Evolutionary conservation across 2,888 invertebrate species (phyloP), one percentile per base, ranked within the genome.

Genomic region (Lydus trimaculatus): DNA sequence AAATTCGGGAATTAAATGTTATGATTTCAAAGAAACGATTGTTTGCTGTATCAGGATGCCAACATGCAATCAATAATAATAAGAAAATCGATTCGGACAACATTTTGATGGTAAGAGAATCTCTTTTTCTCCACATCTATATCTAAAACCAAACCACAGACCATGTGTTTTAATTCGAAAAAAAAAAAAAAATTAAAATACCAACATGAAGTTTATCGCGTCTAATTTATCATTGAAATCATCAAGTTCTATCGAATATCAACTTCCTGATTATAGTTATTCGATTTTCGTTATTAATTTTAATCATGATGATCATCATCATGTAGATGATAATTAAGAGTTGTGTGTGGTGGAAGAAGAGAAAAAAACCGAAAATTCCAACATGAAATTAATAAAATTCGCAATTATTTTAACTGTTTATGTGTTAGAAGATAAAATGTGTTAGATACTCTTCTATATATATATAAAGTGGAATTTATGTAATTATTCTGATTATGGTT

Each of bases 1-100:
- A 80, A 80, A 81, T 80, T 81, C 80, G 80, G 80, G 79, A 80
- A 79, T 78, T 78, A 78, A 79, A 77, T 75, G 78, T 79, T 79
- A 78, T 77, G 76, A 79, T 79, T 79, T 79, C 79, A 79, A 75
- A 72, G 79, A 79, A 79, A 36, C 23, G 9, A 20, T 61, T 31
- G 31, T n/a, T n/a, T n/a, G n/a, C n/a, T n/a, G n/a, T n/a, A n/a
- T 72, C 66, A 58, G 58, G 64, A 77, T 77, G 67, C 79, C 78
- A 73, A 76, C 78, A 76, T 77, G 78, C 75, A 78, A 78, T 78
- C 78, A 76, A 78, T 79, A 78, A 78, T 76, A 75, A 78, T 77
- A 77, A n/a, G n/a, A n/a, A n/a, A n/a, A n/a, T n/a, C n/a, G n/a
- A n/a, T n/a, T n/a, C n/a, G n/a, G n/a, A n/a, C n/a, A n/a, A n/a